Evolutionary conservation across 1,140 invertebrate species (phyloP).

Genomic region (Harlomillsia oculata): DNA sequence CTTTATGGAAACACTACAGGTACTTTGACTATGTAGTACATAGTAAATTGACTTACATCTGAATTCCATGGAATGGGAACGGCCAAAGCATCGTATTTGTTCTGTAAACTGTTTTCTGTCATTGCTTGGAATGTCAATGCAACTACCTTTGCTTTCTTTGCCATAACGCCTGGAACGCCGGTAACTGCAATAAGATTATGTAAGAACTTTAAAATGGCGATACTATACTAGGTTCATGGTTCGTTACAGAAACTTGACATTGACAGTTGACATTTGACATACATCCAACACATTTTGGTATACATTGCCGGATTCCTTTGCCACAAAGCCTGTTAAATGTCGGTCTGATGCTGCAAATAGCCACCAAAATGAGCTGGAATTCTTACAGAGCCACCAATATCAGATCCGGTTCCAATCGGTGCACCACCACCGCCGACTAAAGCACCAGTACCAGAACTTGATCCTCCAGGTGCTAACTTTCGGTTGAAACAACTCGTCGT

Average conservation of each 20-base stretch:
- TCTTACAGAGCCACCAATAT: slow-evolving; percentile 52
- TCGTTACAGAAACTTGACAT: neutral
- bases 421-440: slow-evolving; percentile 41
- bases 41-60: neutral
- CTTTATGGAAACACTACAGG: neutral
- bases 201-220: neutral
- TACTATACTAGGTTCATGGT: neutral
- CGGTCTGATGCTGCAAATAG: slow-evolving; percentile 47
- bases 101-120: slow-evolving; percentile 20
- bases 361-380: slow-evolving; percentile 53
- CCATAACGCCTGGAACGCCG: slow-evolving; percentile 30
- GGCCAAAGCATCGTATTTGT: slow-evolving; percentile 27
- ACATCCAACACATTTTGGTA: slow-evolving; percentile 5
- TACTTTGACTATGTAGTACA: neutral
- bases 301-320: slow-evolving; percentile 7
- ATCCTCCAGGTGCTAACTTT: slow-evolving; percentile 40
- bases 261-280: neutral
- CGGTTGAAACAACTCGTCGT: slow-evolving; percentile 39
- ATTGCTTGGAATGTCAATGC: slow-evolving; percentile 21
- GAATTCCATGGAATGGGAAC: slow-evolving; percentile 32
- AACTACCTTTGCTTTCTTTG: slow-evolving; percentile 20
- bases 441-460: slow-evolving; percentile 39
- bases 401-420: slow-evolving; percentile 35
- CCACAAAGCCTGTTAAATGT: slow-evolving; percentile 34
- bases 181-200: slow-evolving; percentile 14